phyloP scores from a whole-genome alignment of 1,140 invertebrate species.

The Drosophila seguyi region DNA sequence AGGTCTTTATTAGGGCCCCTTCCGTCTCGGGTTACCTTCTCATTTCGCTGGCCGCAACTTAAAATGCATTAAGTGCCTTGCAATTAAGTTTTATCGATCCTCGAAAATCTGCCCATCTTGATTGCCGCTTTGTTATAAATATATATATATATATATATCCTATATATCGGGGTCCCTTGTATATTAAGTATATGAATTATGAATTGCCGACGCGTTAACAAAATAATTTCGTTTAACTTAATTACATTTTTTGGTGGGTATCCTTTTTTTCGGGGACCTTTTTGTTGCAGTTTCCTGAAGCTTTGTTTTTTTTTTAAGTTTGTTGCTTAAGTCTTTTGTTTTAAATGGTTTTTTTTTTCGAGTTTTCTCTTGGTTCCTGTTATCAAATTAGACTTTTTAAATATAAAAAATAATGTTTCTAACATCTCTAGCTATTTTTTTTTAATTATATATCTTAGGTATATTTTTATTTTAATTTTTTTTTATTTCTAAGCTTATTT shows the following conservation, averaged over 20 bases:
- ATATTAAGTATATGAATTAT: constrained; percentile 67
- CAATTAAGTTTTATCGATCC: constrained; percentile 82
- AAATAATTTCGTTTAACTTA: constrained; percentile 71
- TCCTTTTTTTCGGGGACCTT: constrained; percentile 1
- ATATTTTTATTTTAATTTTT: not conserved
- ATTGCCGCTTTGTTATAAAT: constrained; percentile 51
- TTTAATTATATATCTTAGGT: not conserved
- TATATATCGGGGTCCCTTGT: not conserved
- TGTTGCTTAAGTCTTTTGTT: not conserved
- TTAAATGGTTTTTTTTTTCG: not conserved
- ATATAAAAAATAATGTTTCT: too few species aligned
- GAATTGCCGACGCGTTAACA: constrained; percentile 72
- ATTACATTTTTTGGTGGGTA: constrained; percentile 38
- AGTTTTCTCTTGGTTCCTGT: not conserved
- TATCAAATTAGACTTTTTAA: not conserved
- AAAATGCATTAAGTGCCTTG: constrained; percentile 82
- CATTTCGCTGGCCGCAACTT: constrained; percentile 58
- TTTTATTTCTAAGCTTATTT: not conserved
- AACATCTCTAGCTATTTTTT: not conserved
- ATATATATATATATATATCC: constrained; percentile 4
- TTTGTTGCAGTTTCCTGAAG: constrained; percentile 36
- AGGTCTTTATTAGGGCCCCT: constrained; percentile 75
- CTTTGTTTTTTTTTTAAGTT: not conserved
- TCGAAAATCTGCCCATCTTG: constrained; percentile 70
- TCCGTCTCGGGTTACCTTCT: constrained; percentile 68